Conservation (phyloP, 2,888 invertebrate species). For the Agrotis puta region DNA sequence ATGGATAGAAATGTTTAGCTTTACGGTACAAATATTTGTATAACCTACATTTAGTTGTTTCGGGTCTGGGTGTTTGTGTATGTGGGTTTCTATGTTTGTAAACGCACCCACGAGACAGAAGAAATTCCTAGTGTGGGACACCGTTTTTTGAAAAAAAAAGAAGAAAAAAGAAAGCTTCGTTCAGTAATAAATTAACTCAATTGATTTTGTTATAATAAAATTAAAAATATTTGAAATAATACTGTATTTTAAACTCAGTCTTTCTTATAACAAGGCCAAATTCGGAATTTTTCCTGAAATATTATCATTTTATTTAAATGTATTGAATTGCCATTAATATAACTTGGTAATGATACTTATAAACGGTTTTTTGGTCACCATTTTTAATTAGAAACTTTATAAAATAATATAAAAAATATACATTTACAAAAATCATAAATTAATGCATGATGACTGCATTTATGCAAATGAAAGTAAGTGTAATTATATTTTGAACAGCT, state of each 20-base stretch:
- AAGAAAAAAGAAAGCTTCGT: neutral
- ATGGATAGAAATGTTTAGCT: too few relatives aligned
- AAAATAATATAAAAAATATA: too few relatives aligned
- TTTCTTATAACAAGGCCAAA: neutral
- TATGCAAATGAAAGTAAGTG: neutral
- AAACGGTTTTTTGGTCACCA: neutral
- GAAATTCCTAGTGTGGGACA: too few relatives aligned
- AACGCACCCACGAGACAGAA: too few relatives aligned
- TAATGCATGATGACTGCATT: neutral
- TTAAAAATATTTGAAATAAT: neutral
- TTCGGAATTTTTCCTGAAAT: neutral
- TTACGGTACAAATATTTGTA: too few relatives aligned
- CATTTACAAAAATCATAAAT: neutral
- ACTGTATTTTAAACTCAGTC: neutral
- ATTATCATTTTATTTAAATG: neutral
- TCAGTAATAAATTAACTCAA: conserved; percentile 5
- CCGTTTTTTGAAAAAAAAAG: neutral
- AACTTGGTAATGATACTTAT: neutral
- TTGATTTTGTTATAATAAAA: too few relatives aligned
- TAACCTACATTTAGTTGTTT: too few relatives aligned
- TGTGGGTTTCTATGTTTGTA: too few relatives aligned
- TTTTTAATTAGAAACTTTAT: neutral
- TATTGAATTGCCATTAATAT: neutral
- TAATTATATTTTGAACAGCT: neutral
- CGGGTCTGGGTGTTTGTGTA: too few relatives aligned